Conservation (phyloP, 2,797 vertebrate species). For the Catostomus latipinnis region DNA sequence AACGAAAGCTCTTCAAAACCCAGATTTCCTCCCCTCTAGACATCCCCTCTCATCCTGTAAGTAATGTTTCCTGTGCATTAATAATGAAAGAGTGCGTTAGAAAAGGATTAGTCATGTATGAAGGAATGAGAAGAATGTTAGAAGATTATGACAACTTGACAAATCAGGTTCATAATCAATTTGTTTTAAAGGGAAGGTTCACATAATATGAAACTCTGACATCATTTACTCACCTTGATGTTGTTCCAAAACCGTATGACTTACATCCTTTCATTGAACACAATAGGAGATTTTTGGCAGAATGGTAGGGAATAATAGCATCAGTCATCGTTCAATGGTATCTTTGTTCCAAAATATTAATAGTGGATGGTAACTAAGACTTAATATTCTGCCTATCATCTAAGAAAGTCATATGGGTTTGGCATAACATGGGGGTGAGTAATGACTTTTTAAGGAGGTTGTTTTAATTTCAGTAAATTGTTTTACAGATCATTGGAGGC, state of each 20-base stretch:
- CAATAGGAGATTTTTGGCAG: no score
- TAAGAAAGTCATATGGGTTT: no score
- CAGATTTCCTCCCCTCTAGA: conserved; percentile 61
- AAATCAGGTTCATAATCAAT: neutral
- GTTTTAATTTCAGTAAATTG: conserved; percentile 12
- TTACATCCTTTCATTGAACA: no score
- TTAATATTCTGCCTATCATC: no score
- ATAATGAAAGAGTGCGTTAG: neutral
- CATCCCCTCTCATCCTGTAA: conserved; percentile 68
- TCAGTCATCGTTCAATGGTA: no score
- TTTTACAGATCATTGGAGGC: conserved; percentile 57
- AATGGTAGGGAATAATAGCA: no score
- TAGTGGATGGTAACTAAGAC: no score
- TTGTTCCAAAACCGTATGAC: no score
- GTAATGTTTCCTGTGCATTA: conserved; percentile 26
- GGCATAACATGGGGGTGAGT: no score
- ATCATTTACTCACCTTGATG: no score
- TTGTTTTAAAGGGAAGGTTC: neutral
- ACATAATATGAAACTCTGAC: no score
- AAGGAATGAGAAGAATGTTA: neutral
- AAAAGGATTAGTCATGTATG: neutral
- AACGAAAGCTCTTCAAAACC: conserved; percentile 73
- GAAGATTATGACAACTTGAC: neutral
- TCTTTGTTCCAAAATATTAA: no score
- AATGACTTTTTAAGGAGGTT: neutral